A percentile compares a stretch with the other conserved stretches of the same genome.
phyloP scores from a whole-genome alignment of 2,113 vertebrate species.

The Brachypodius melanocephalos region DNA sequence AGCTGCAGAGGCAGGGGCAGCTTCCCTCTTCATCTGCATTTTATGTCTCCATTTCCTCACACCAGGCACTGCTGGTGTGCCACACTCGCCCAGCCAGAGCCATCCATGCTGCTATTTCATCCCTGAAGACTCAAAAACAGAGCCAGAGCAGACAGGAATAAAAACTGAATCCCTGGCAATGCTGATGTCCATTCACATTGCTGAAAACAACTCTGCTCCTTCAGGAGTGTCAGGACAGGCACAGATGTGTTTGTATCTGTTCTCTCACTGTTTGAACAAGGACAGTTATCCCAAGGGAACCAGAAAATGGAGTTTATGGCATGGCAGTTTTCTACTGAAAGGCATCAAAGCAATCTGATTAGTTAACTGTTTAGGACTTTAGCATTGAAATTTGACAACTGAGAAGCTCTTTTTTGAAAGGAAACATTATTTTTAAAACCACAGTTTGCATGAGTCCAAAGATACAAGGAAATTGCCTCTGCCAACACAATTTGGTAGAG shows the following conservation, averaged over 20 bases:
- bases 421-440: background rate
- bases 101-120: accelerated
- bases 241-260: accelerated
- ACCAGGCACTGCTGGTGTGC: accelerated
- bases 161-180: background rate
- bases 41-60: background rate
- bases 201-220: background rate
- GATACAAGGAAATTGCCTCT: background rate
- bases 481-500: background rate
- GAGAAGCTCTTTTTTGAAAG: background rate
- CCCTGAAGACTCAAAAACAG: background rate
- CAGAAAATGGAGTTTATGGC: background rate
- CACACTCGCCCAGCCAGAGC: background rate
- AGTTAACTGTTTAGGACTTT: background rate
- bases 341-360: background rate
- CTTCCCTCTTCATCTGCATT: background rate
- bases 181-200: background rate
- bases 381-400: background rate
- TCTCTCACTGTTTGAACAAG: background rate
- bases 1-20: background rate
- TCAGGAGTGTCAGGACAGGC: background rate
- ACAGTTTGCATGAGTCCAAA: background rate
- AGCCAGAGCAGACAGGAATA: background rate
- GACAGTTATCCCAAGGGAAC: background rate
- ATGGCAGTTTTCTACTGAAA: background rate